Percentiles rank a stretch among this genome's conserved stretches.
These are phyloP conservation scores for Dryomyza anilis DNA, from an alignment of 2,888 invertebrate species.

Conservation along the genomic window DNA sequence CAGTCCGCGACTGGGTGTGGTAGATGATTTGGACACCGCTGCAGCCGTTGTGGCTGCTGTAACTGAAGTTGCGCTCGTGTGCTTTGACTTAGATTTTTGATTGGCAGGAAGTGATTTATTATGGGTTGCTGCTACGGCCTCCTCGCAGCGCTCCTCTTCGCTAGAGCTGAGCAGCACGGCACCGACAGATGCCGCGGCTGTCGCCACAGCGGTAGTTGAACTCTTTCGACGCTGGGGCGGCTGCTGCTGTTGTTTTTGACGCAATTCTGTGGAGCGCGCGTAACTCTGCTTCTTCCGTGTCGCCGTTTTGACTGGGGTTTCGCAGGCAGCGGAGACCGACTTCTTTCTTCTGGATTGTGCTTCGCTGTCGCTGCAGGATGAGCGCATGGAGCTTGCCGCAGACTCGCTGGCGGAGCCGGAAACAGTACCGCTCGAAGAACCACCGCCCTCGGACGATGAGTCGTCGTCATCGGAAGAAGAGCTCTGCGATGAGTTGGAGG, in stretches of 20 bases:
- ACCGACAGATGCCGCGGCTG: conserved; percentile 39
- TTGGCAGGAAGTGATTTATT: conserved; percentile 47
- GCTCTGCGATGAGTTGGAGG: conserved; percentile 52
- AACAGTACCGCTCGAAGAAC: conserved; percentile 40
- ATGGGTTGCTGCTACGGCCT: conserved; percentile 26
- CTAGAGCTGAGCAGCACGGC: conserved; percentile 41
- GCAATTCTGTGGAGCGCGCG: conserved; percentile 50
- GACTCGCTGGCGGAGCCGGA: conserved; percentile 41
- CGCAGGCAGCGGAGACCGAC: too few species aligned
- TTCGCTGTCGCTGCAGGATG: conserved; percentile 39
- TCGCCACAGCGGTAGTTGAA: conserved; percentile 31
- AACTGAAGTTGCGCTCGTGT: conserved; percentile 31
- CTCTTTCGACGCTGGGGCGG: conserved; percentile 43
- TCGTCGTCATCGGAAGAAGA: conserved; percentile 53
- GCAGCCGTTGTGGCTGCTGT: conserved; percentile 27
- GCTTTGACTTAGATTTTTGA: conserved; percentile 48
- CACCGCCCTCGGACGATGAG: conserved; percentile 45
- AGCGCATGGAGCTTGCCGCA: conserved; percentile 41
- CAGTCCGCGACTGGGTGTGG: conserved; percentile 42
- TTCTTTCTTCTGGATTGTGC: conserved; percentile 39
- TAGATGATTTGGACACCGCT: too few species aligned
- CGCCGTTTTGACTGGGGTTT: conserved; percentile 36
- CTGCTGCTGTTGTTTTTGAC: conserved; percentile 53
- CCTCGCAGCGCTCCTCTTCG: conserved; percentile 40
- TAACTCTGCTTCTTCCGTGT: conserved; percentile 51